phyloP scores from a whole-genome alignment of 2,797 vertebrate species.

The Lagorchestes hirsutus region DNA sequence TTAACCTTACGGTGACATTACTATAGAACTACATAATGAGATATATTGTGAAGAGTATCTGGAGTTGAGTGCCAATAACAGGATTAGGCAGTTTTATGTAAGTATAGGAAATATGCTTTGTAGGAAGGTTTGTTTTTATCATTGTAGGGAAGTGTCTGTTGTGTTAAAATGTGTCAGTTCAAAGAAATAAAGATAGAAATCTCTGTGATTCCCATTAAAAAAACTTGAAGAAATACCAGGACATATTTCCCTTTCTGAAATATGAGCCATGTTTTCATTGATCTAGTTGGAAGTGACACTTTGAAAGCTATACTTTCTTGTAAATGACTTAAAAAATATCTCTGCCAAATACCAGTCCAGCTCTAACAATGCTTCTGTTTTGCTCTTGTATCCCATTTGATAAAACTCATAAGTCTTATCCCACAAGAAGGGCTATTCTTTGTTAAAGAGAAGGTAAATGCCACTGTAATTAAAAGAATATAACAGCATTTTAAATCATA shows the following conservation, averaged over 20 bases:
- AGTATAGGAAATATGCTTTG: neutral
- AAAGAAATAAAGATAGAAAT: neutral
- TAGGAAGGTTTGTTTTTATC: neutral
- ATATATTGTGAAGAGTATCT: neutral
- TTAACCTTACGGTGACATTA: neutral
- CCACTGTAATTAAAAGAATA: conserved; percentile 26
- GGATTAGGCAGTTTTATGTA: neutral
- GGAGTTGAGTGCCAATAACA: neutral
- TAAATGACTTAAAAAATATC: conserved; percentile 12
- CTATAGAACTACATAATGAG: neutral
- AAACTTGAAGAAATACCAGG: conserved; percentile 41
- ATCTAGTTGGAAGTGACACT: conserved; percentile 1
- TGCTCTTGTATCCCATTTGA: conserved; percentile 23
- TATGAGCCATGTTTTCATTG: neutral
- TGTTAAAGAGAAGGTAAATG: conserved; percentile 34
- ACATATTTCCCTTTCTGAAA: conserved; percentile 11
- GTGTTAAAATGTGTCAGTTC: neutral
- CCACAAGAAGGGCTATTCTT: neutral
- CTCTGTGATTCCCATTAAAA: conserved; percentile 17
- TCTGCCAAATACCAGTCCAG: neutral
- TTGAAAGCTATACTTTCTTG: conserved; percentile 17
- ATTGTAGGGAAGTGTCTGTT: neutral
- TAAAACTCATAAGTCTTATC: neutral
- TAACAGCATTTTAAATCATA: conserved; percentile 4
- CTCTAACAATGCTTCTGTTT: neutral